Evolutionary conservation across 2,797 vertebrate species (phyloP).

Genomic region (Xenopus petersii): DNA sequence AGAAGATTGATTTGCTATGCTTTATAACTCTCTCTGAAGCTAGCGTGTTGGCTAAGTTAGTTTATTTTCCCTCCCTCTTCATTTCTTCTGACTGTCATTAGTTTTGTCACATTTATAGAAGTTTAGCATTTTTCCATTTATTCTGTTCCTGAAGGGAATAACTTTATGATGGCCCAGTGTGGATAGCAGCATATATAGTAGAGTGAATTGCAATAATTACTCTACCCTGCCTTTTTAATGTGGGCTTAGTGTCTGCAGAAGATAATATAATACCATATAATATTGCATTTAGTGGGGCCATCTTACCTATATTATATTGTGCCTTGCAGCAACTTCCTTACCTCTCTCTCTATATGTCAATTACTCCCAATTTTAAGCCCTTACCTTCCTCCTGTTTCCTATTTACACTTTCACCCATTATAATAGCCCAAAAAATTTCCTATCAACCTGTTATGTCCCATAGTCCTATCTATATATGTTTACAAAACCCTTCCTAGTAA

Average conservation of each 20-base stretch:
- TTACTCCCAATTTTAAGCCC: too few relatives aligned
- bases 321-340: too few relatives aligned
- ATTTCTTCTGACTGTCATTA: constrained; percentile 28
- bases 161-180: constrained; percentile 9
- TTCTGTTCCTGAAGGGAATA: constrained; percentile 29
- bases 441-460: too few relatives aligned
- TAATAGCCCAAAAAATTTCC: too few relatives aligned
- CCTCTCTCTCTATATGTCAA: too few relatives aligned
- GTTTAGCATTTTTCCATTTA: constrained; percentile 37
- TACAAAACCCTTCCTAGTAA: too few relatives aligned
- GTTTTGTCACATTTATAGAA: constrained; percentile 43
- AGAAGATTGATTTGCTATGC: constrained; percentile 53
- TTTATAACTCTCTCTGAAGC: constrained; percentile 41
- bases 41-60: constrained; percentile 7
- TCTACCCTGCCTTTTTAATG: constrained; percentile 1
- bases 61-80: constrained; percentile 20
- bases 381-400: too few relatives aligned
- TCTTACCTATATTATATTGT: too few relatives aligned
- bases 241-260: background rate
- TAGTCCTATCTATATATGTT: too few relatives aligned
- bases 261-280: too few relatives aligned
- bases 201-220: constrained; percentile 16
- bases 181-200: background rate
- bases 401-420: too few relatives aligned
- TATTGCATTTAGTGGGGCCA: too few relatives aligned